These are phyloP conservation scores for Leptodactylus fallax DNA, from an alignment of 2,797 vertebrate genomes.

Conservation along the genomic window DNA sequence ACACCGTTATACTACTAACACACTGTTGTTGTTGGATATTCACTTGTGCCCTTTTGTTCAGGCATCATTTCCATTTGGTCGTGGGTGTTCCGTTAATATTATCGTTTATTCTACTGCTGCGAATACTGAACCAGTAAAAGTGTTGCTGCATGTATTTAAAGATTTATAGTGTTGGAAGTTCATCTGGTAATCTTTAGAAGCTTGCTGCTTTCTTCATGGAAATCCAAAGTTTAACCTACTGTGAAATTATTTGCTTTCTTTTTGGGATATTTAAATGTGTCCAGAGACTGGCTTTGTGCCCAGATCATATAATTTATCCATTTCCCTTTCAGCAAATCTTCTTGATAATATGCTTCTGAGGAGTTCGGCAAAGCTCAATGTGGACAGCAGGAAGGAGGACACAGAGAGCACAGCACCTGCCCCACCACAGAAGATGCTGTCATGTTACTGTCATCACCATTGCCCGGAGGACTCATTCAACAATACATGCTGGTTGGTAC, in stretches of 20 bases:
- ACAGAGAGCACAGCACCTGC: slow-evolving; percentile 77
- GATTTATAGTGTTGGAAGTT: slow-evolving; percentile 35
- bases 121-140: not conserved
- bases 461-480: slow-evolving; percentile 93
- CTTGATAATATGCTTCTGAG: slow-evolving; percentile 86
- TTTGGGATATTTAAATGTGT: slow-evolving; percentile 43
- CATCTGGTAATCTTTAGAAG: slow-evolving; percentile 31
- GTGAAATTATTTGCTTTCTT: slow-evolving; percentile 56
- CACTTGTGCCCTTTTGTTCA: slow-evolving; percentile 1
- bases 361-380: slow-evolving; percentile 84
- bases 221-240: slow-evolving; percentile 38
- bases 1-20: slow-evolving; percentile 20
- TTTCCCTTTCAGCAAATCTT: slow-evolving; percentile 77
- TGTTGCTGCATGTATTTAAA: not conserved
- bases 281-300: slow-evolving; percentile 36
- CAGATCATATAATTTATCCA: slow-evolving; percentile 50
- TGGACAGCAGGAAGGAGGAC: slow-evolving; percentile 78
- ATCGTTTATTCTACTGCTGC: not conserved
- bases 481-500: slow-evolving; percentile 91
- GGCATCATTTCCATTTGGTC: not conserved
- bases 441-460: slow-evolving; percentile 91
- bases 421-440: slow-evolving; percentile 80
- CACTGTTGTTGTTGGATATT: slow-evolving; percentile 41
- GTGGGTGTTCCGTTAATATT: not conserved
- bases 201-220: slow-evolving; percentile 35